Conservation (phyloP, 2,888 invertebrate species). For the Phanerotoma sp. region DNA sequence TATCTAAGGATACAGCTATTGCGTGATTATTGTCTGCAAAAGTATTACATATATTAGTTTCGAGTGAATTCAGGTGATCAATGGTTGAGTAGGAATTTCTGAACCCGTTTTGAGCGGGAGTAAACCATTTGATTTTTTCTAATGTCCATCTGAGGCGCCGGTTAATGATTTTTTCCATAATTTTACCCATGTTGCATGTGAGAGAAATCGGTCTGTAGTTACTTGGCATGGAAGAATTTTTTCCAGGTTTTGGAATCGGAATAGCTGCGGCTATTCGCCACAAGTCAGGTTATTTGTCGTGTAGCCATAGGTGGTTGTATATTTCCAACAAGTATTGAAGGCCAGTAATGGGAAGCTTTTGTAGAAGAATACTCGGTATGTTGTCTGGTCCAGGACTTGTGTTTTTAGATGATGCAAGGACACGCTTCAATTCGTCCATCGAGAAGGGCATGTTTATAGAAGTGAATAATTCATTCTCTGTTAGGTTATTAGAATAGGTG, state of each 20-base stretch:
- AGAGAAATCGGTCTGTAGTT: conserved; percentile 28
- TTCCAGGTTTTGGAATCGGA: conserved; percentile 26
- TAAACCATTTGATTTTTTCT: conserved; percentile 27
- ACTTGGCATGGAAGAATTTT: conserved; percentile 9
- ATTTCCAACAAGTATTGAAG: conserved; percentile 15
- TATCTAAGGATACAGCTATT: conserved; percentile 8
- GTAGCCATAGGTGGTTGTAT: conserved; percentile 27
- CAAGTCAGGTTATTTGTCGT: conserved; percentile 16
- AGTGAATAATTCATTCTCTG: neutral
- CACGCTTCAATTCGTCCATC: conserved; percentile 2
- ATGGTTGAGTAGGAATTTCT: conserved; percentile 22
- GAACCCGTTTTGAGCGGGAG: conserved; percentile 27
- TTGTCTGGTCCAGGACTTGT: conserved; percentile 25
- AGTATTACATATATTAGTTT: conserved; percentile 17
- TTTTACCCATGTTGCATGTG: conserved; percentile 31
- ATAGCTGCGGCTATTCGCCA: conserved; percentile 27
- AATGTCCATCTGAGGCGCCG: conserved; percentile 26
- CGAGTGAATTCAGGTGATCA: conserved; percentile 3
- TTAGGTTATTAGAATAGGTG: neutral
- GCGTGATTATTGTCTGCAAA: conserved; percentile 27
- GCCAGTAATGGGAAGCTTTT: conserved; percentile 20
- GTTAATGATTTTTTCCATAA: conserved; percentile 31
- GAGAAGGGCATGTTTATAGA: neutral
- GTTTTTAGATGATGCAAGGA: conserved; percentile 8
- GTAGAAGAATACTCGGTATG: conserved; percentile 23